Base-by-base conservation (phyloP, 2,113 vertebrate species). In the Microcebus ravelobensis region DNA sequence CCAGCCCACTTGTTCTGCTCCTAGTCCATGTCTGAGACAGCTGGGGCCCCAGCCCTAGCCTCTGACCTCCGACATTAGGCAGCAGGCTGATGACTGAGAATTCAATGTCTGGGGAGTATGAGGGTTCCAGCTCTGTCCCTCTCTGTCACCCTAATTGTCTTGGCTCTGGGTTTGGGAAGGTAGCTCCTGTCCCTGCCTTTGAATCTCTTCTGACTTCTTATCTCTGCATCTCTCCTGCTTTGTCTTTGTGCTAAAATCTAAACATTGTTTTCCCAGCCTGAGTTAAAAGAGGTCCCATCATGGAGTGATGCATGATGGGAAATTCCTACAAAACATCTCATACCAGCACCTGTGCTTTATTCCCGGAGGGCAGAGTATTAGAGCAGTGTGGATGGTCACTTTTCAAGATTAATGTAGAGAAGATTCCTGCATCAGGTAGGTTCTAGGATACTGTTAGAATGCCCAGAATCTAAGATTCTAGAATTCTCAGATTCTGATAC, bases 291-390 rank as follows among this genome's bases (percentile, higher is more conserved):
- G 36, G 21, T 9, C 34, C 17, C 27, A 8, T 73, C 13, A 2
- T 15, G 50, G 65, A 87, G 71, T 29, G 74, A 34, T 90, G 92
- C 94, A 25, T 95, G 50, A 82, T 97, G 94, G 97, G 90, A 95
- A 95, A 94, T 85, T 93, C 87, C 81, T 85, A 63, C 55, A 39
- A 0, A n/a, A 61, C 79, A 87, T 77, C 81, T 50, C 23, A 27
- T 11, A n/a, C 18, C 27, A 50, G 23, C 27, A 8, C 36, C 23
- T 42, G 12, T 29, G 29, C 42, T 65, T 84, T 36, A 1, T 50
- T 42, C 57, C 65, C 77, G 29, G 57, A 67, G 76, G 50, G 57
- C 39, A 77, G 20, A 77, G 8, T 11, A 80, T 34, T 65, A 34
- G n/a, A 59, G n/a, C 29, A 70, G 12, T 34, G 18, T 50, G 48